Percentiles rank a stretch among this genome's conserved stretches.
Evolutionary conservation across 2,888 invertebrate species (phyloP).

Genomic region (Ptilodon capucinus): DNA sequence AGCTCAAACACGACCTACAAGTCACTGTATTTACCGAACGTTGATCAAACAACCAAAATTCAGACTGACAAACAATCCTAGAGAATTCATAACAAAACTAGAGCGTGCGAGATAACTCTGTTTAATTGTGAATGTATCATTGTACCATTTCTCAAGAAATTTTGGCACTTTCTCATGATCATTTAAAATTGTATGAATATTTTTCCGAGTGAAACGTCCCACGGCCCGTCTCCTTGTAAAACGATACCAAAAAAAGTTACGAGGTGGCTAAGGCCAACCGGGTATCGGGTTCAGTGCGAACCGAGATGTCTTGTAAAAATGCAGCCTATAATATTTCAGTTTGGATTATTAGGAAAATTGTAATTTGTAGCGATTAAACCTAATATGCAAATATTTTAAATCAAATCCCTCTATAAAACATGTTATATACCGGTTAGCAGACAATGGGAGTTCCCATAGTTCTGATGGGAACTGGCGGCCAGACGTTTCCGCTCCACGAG

Average conservation of each 20-base stretch:
- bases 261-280: constrained; percentile 5
- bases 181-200: constrained; percentile 7
- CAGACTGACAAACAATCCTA: background rate
- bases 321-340: too few relatives aligned
- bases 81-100: background rate
- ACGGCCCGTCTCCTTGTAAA: constrained; percentile 3
- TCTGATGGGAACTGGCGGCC: constrained; percentile 22
- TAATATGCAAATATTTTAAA: background rate
- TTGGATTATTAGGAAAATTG: too few relatives aligned
- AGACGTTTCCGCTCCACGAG: constrained; percentile 27
- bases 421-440: background rate
- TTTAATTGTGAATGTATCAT: background rate
- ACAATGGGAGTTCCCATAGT: constrained; percentile 29
- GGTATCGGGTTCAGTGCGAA: constrained; percentile 13
- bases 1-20: background rate
- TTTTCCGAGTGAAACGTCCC: constrained; percentile 16
- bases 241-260: constrained; percentile 10
- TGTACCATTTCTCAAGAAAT: constrained; percentile 16
- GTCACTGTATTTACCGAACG: background rate
- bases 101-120: background rate
- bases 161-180: constrained; percentile 25
- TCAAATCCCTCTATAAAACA: background rate
- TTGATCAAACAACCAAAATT: background rate
- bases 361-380: background rate
- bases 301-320: constrained; percentile 1